These are phyloP conservation scores for Ardeotis arabs DNA, from an alignment of 2,113 vertebrate species.

Conservation along the genomic window DNA sequence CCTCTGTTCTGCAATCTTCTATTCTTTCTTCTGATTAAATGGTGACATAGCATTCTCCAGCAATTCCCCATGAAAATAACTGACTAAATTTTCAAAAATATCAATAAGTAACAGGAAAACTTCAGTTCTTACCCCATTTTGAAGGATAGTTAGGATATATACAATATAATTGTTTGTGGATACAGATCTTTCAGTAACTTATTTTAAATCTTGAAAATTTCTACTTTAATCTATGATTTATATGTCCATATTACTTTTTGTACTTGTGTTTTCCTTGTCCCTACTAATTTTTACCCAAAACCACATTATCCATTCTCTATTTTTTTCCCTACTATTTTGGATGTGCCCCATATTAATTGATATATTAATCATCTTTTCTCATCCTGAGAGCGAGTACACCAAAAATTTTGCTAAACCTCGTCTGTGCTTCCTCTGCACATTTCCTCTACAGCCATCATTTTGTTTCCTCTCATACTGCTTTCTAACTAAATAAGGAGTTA, in stretches of 20 bases:
- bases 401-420: not conserved
- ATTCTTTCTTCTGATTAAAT: not conserved
- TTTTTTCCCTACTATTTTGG: not conserved
- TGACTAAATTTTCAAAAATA: not conserved
- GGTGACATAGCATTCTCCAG: not conserved
- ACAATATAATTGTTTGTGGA: not conserved
- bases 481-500: not conserved
- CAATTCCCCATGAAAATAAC: not conserved
- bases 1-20: not conserved
- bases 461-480: not conserved
- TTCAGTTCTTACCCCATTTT: not conserved
- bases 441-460: not conserved
- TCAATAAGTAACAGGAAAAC: not conserved
- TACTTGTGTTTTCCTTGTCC: not conserved
- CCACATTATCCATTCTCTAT: not conserved
- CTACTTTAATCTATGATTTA: not conserved
- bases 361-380: not conserved
- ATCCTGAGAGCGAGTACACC: accelerated
- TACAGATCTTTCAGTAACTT: not conserved
- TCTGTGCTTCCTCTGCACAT: not conserved
- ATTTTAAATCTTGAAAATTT: not conserved
- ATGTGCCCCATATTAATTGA: not conserved
- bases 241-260: not conserved
- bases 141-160: not conserved
- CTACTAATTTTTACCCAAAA: not conserved